A percentile compares a stretch with the other conserved stretches of the same genome.
These are phyloP conservation scores for Sterrhoptilus dennistouni DNA, from an alignment of 2,113 vertebrate genomes.

Conservation along the genomic window DNA sequence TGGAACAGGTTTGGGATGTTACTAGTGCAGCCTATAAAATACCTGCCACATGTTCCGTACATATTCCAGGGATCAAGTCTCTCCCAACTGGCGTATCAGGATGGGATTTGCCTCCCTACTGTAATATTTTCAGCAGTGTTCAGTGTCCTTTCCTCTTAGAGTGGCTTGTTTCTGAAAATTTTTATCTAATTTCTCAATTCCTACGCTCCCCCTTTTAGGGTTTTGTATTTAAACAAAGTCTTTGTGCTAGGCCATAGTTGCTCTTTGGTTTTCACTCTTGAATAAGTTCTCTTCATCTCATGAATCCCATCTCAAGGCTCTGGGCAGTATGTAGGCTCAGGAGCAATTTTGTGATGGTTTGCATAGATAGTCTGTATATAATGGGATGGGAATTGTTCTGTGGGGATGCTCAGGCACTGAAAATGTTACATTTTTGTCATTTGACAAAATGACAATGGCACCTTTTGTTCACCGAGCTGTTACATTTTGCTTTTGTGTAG, in stretches of 20 bases:
- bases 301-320: neutral
- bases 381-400: neutral
- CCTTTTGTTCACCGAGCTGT: neutral
- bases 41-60: neutral
- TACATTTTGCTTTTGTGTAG: neutral
- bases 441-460: neutral
- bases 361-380: neutral
- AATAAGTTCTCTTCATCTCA: neutral
- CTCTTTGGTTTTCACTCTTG: neutral
- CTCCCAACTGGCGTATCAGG: neutral
- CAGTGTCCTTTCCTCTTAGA: neutral
- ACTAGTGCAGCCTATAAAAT: neutral
- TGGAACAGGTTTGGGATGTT: neutral
- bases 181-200: neutral
- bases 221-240: neutral
- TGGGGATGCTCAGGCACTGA: neutral
- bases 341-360: neutral
- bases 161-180: neutral
- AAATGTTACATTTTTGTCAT: neutral
- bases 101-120: neutral
- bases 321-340: neutral
- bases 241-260: fast-evolving
- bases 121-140: neutral
- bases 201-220: fast-evolving
- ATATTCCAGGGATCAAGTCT: neutral